Evolutionary conservation across 2,888 invertebrate species (phyloP).

Genomic region (Drosophila prostipennis): DNA sequence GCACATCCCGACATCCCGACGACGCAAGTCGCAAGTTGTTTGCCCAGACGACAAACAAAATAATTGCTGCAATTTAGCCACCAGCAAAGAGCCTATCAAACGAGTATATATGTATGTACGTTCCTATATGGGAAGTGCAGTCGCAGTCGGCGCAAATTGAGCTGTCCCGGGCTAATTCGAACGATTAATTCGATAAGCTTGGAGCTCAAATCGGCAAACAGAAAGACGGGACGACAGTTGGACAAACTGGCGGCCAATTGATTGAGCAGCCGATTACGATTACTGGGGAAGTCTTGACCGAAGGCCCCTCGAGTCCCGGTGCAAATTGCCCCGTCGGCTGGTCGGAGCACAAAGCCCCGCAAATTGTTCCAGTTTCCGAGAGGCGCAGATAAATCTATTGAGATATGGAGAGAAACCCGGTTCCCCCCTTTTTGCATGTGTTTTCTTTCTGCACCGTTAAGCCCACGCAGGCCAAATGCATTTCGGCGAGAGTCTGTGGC

Average conservation of each 20-base stretch:
- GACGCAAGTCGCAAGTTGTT: slow-evolving; percentile 43
- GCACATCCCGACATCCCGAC: slow-evolving; percentile 18
- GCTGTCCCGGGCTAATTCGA: slow-evolving; percentile 67
- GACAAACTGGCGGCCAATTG: slow-evolving; percentile 71
- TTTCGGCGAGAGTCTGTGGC: slow-evolving; percentile 35
- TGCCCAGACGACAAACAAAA: slow-evolving; percentile 61
- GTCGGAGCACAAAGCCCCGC: slow-evolving; percentile 35
- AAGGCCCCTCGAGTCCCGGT: slow-evolving; percentile 29
- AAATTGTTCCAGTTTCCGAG: slow-evolving; percentile 64
- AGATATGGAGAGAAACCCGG: slow-evolving; percentile 50
- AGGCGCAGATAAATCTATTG: slow-evolving; percentile 59
- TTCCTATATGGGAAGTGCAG: slow-evolving; percentile 12
- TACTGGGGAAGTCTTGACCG: slow-evolving; percentile 53
- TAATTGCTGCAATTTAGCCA: slow-evolving; percentile 72
- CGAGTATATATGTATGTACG: not conserved
- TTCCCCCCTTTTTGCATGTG: slow-evolving; percentile 7
- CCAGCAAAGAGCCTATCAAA: slow-evolving; percentile 13
- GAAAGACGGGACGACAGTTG: slow-evolving; percentile 48
- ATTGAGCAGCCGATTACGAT: slow-evolving; percentile 75
- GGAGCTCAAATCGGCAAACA: slow-evolving; percentile 63
- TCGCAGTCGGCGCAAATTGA: slow-evolving; percentile 57
- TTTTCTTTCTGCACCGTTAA: slow-evolving; percentile 34
- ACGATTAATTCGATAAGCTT: slow-evolving; percentile 78
- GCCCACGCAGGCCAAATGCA: slow-evolving; percentile 24
- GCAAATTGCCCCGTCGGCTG: slow-evolving; percentile 58